Evolutionary conservation across 2,888 invertebrate genomes (phyloP), one percentile per base, ranked within the genome.

Genomic region (Parasteatoda lunata): DNA sequence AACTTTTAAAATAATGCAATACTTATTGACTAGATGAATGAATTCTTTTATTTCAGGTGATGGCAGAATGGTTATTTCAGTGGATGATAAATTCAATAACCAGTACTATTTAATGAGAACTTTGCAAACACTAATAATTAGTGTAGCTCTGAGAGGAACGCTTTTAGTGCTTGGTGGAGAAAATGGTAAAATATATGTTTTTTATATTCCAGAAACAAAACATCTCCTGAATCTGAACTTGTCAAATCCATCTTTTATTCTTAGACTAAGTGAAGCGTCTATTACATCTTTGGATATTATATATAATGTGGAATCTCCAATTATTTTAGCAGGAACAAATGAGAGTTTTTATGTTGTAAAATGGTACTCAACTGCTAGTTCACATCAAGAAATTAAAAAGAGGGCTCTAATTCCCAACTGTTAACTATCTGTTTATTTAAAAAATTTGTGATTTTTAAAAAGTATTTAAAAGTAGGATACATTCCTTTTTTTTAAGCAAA

Each of bases 131-230:
- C 8, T 49, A 9, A 51, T 87, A 13, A 69, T 77, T 65, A 82
- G 73, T 30, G 11, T 87, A 5, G 52, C 72, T 47, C 48, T 87
- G 4, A 45, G 73, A 13, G 87, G 87, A 8, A 75, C 87, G 47
- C 68, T 72, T 49, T 48, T 87, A 51, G 87, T 78, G 49, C 69
- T 87, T 47, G 87, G 87, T 45, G 78, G 77, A n/a, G 87, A 87
- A 82, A 82, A 81, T 77, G 87, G 87, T 51, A 87, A 69, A 69
- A 30, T 87, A 5, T 87, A 81, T 73, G 5, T 87, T n/a, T 87
- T 15, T 69, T 30, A 82, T 68, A 54, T 87, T 45, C 81, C 77
- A 11, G n/a, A 49, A 30, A 65, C 66, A 47, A 30, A 69, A 30
- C n/a, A 77, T 47, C 75, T 87, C 5, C 4, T 77, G 6, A 30